Evolutionary conservation across 1,140 invertebrate species (phyloP).

Genomic region (Pachyrhynchus sulphureomaculatus): DNA sequence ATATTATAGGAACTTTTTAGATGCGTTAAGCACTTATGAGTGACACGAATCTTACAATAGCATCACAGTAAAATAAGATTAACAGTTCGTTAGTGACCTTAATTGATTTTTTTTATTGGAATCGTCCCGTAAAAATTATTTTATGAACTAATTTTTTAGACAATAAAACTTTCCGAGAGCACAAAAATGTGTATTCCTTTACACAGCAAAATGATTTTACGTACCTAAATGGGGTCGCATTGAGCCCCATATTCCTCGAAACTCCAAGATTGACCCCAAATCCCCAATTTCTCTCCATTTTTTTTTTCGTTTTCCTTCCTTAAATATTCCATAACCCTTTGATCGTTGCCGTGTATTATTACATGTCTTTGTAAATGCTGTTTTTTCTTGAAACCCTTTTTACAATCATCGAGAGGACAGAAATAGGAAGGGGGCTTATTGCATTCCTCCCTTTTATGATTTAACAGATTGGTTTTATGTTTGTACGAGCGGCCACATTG

Average conservation of each 20-base stretch:
- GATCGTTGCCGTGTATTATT: constrained; percentile 31
- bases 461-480: constrained; percentile 41
- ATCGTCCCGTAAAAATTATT: too few relatives aligned
- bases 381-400: constrained; percentile 69
- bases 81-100: too few relatives aligned
- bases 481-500: constrained; percentile 44
- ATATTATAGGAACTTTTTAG: too few relatives aligned
- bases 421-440: constrained; percentile 44
- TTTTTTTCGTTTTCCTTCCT: constrained; percentile 6
- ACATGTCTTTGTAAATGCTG: constrained; percentile 54
- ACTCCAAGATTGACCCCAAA: background rate
- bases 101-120: too few relatives aligned
- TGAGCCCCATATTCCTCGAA: background rate
- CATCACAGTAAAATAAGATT: too few relatives aligned
- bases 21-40: too few relatives aligned
- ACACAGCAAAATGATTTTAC: too few relatives aligned
- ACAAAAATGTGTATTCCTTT: too few relatives aligned
- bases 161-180: too few relatives aligned
- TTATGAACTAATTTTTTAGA: too few relatives aligned
- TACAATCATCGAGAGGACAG: constrained; percentile 58
- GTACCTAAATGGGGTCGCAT: too few relatives aligned
- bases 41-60: too few relatives aligned
- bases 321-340: constrained; percentile 19
- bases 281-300: constrained; percentile 1
- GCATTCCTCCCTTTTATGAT: constrained; percentile 45